These are phyloP conservation scores for Uromys caudimaculatus DNA, from an alignment of 2,797 vertebrate species.

Conservation along the genomic window DNA sequence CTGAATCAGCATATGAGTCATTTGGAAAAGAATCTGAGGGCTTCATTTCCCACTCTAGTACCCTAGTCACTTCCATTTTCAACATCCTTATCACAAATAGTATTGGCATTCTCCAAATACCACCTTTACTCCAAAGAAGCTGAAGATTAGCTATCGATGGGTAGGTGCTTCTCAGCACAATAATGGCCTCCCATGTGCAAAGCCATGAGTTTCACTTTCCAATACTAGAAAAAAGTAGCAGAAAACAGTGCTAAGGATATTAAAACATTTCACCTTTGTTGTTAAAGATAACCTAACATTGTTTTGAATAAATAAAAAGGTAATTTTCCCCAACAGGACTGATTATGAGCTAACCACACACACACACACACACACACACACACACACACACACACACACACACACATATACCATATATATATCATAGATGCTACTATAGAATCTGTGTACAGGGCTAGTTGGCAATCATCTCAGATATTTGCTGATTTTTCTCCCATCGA, in stretches of 20 bases:
- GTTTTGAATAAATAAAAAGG: neutral
- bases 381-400: too few relatives aligned
- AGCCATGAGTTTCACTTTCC: neutral
- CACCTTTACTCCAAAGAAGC: neutral
- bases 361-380: too few relatives aligned
- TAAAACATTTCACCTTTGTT: neutral
- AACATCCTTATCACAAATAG: neutral
- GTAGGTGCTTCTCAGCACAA: neutral
- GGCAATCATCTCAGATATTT: neutral
- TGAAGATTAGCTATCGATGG: neutral
- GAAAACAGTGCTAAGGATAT: neutral
- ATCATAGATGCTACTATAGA: neutral
- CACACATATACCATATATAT: too few relatives aligned
- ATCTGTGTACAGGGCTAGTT: neutral
- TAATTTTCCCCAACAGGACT: neutral
- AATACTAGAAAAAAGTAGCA: neutral
- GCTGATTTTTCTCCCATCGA: neutral
- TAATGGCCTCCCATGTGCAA: neutral
- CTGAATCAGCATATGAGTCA: neutral
- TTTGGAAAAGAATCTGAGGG: neutral
- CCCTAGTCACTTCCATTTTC: neutral
- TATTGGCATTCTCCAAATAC: slow-evolving; percentile 5
- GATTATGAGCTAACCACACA: neutral
- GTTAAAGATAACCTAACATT: slow-evolving; percentile 17
- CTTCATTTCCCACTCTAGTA: neutral